Evolutionary conservation across 2,888 invertebrate species (phyloP).

Genomic region (Diarsia brunnea): DNA sequence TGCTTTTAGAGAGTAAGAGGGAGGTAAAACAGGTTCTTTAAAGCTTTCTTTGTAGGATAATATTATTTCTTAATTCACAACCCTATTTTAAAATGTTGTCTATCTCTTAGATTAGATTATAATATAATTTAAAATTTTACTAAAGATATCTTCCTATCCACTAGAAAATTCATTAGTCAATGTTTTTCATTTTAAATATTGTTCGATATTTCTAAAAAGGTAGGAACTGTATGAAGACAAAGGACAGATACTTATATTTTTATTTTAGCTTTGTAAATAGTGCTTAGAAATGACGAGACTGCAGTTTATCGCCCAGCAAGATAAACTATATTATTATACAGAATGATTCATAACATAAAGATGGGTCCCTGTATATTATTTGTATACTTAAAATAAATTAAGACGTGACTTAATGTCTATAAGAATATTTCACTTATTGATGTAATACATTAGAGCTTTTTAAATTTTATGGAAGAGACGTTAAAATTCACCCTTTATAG

Average conservation of each 20-base stretch:
- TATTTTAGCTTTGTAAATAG: conserved; percentile 47
- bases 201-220: background rate
- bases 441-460: conserved; percentile 18
- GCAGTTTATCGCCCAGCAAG: conserved; percentile 34
- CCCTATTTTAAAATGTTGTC: conserved; percentile 21
- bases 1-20: background rate
- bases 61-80: background rate
- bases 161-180: conserved; percentile 17
- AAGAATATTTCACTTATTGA: conserved; percentile 24
- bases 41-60: conserved; percentile 10
- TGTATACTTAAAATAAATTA: conserved; percentile 30
- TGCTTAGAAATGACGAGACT: conserved; percentile 58
- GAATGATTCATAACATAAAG: background rate
- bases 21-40: background rate
- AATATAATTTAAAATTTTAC: conserved; percentile 26
- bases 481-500: background rate
- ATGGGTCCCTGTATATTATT: conserved; percentile 21
- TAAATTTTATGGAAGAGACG: conserved; percentile 9
- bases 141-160: conserved; percentile 23
- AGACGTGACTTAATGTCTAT: conserved; percentile 47
- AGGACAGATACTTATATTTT: conserved; percentile 41
- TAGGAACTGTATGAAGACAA: conserved; percentile 13
- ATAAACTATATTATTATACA: conserved; percentile 37
- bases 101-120: conserved; percentile 16
- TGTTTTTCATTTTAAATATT: conserved; percentile 37